Evolutionary conservation across 2,888 invertebrate species (phyloP).

Genomic region (Theristus sp.): DNA sequence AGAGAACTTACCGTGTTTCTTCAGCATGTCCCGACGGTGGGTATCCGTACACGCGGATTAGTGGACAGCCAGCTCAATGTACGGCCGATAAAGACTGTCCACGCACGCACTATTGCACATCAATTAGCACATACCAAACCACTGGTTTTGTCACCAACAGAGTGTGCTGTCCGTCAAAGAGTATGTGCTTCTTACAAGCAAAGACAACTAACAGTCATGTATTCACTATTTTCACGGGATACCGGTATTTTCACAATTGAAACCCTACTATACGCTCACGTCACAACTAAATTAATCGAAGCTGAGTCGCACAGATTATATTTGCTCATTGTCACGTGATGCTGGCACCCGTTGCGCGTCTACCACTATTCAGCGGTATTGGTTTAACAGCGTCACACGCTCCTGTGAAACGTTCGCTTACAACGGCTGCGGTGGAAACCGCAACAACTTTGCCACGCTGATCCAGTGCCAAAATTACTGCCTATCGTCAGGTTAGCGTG

Average conservation of each 20-base stretch:
- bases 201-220: no score
- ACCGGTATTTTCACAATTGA: no score
- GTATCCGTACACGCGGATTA: slow-evolving; percentile 10
- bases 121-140: slow-evolving; percentile 16
- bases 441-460: slow-evolving; percentile 6
- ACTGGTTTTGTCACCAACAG: background rate
- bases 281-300: no score
- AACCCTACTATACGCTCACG: no score
- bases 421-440: background rate
- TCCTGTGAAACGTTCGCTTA: slow-evolving; percentile 14
- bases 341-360: background rate
- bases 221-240: no score
- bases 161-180: slow-evolving; percentile 4
- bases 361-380: slow-evolving; percentile 18
- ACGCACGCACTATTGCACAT: slow-evolving; percentile 25
- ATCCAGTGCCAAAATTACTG: slow-evolving; percentile 27
- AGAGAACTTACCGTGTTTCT: no score
- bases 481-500: slow-evolving; percentile 18
- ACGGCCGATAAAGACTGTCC: slow-evolving; percentile 24
- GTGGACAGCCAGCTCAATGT: slow-evolving; percentile 21
- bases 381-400: slow-evolving; percentile 24
- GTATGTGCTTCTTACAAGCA: no score
- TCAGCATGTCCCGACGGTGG: slow-evolving; percentile 25
- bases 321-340: background rate
- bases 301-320: background rate